Base-by-base conservation (phyloP, 2,797 vertebrate genomes). In the Gambelia wislizenii region DNA sequence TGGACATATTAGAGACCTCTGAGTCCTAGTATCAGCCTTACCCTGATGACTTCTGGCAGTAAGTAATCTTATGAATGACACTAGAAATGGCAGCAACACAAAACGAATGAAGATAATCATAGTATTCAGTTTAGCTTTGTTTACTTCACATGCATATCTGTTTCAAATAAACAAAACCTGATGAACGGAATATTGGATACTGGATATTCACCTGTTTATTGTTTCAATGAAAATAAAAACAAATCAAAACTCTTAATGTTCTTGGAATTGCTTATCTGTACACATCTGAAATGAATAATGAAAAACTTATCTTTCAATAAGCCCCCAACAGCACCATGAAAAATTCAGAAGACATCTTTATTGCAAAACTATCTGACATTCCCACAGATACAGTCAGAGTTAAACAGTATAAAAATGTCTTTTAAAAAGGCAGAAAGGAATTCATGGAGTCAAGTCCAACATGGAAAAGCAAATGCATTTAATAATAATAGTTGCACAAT, bases 261-360 rank as follows among this genome's bases (percentile, higher is more conserved):
- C 52, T 79, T 56, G 76, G 54, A 79, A 70, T 78, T 49, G 61
- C 77, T 42, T 78, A 1, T 33, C 16, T 10, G 84, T 88, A 86
- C 22, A 77, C 44, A 91, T 76, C 0, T 52, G 84, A 56, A 77
- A 80, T n/a, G 59, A 86, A 86, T 78, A 27, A 56, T 70, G 33
- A n/a, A 78, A 70, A 87, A 87, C 77, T 80, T 64, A 87, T 47
- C 39, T 75, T 75, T 82, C 72, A 84, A 67, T 89, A 84, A 89
- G 12, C 1, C 49, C 30, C 18, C 81, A 84, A 84, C 10, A 84
- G 59, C 14, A 56, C 22, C 49, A 72, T 83, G 49, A 78, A 90
- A 72, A 79, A 87, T 87, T 90, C 80, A 87, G 49, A 78, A 84
- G 81, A 72, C 74, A 87, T 72, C 64, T 87, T 87, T 79, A 84